These are phyloP conservation scores for Himalopsyche phryganea DNA, from an alignment of 1,140 invertebrate species.

Conservation along the genomic window DNA sequence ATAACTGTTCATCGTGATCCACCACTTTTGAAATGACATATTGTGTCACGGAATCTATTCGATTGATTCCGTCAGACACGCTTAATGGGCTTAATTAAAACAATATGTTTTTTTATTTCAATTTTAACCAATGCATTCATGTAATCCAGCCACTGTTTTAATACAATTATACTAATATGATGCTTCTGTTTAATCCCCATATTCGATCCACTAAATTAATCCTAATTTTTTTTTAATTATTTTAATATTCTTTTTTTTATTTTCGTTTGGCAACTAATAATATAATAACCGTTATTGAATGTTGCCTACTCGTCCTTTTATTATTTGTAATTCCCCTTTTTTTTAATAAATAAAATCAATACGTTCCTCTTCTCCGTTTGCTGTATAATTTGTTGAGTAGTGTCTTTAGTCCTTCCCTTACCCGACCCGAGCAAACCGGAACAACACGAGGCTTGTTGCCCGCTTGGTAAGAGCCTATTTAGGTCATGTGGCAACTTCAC, in stretches of 20 bases:
- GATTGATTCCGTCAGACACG: background rate
- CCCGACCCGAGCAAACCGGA: slow-evolving; percentile 79
- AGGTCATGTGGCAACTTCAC: slow-evolving; percentile 25
- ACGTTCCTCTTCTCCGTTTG: background rate
- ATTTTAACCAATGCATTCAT: slow-evolving; percentile 30
- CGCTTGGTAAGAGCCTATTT: slow-evolving; percentile 63
- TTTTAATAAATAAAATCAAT: too few relatives aligned
- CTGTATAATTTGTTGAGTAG: slow-evolving; percentile 41
- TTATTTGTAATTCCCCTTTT: too few relatives aligned
- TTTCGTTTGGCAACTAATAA: slow-evolving; percentile 21
- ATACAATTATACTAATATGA: slow-evolving; percentile 30
- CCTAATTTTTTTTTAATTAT: slow-evolving; percentile 18
- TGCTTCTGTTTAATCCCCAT: slow-evolving; percentile 31
- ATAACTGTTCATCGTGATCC: background rate
- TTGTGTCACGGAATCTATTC: background rate
- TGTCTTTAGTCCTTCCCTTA: slow-evolving; percentile 73
- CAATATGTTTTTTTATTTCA: slow-evolving; percentile 17
- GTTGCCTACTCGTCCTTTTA: too few relatives aligned
- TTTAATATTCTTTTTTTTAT: slow-evolving; percentile 18
- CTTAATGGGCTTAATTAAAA: slow-evolving; percentile 17
- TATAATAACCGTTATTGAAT: background rate
- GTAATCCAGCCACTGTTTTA: slow-evolving; percentile 27
- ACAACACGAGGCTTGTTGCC: slow-evolving; percentile 84
- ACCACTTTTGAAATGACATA: background rate
- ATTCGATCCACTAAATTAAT: slow-evolving; percentile 23